Percentiles rank a stretch among this genome's conserved stretches.
phyloP scores from a whole-genome alignment of 2,113 vertebrate species.

The Malurus cyaneus region DNA sequence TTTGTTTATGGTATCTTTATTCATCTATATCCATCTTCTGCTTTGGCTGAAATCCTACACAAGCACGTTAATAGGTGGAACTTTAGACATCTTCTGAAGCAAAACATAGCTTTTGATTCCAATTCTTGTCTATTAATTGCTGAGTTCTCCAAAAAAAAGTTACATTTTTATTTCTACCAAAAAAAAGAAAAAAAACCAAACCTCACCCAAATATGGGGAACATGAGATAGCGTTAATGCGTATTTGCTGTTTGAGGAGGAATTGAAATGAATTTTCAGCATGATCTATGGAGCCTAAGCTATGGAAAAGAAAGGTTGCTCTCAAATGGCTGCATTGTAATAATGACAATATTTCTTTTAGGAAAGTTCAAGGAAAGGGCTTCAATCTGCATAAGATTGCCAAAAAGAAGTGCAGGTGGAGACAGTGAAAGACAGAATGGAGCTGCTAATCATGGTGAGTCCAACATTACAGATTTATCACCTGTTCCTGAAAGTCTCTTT shows the following conservation, averaged over 20 bases:
- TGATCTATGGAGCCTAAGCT: background rate
- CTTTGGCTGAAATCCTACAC: background rate
- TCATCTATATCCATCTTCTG: background rate
- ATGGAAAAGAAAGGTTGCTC: background rate
- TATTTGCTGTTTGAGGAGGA: background rate
- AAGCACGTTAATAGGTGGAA: background rate
- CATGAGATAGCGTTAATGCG: background rate
- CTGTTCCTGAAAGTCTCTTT: background rate
- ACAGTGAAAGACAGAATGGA: constrained; percentile 90
- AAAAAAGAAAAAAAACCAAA: background rate
- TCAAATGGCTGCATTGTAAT: constrained; percentile 11
- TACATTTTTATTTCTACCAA: background rate
- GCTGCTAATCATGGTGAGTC: constrained; percentile 86
- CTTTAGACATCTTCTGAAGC: background rate
- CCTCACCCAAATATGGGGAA: background rate
- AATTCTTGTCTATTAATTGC: background rate
- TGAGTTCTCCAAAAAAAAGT: background rate
- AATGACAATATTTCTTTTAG: constrained; percentile 71
- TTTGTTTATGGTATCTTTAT: background rate
- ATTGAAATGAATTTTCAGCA: background rate
- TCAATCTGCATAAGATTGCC: constrained; percentile 97
- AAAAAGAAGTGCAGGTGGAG: constrained; percentile 98
- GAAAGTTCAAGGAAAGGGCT: constrained; percentile 95
- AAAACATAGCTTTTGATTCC: background rate
- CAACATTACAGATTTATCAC: background rate